Conservation (phyloP, 2,888 invertebrate genomes). For the Amblyjoppa proteus region DNA sequence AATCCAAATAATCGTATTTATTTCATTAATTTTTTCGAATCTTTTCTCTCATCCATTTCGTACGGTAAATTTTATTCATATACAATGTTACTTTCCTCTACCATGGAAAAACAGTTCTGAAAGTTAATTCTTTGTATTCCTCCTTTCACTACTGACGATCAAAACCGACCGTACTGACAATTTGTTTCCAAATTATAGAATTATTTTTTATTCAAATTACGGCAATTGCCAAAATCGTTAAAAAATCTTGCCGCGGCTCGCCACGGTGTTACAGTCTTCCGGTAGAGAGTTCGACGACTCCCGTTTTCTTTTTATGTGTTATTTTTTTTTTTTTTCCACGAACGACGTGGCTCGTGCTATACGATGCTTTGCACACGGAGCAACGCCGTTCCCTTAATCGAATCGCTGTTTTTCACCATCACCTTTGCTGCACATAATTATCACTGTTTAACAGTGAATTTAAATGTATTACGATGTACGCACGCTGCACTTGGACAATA, state of each 20-base stretch:
- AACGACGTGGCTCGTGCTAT: conserved; percentile 44
- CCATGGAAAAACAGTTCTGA: not conserved
- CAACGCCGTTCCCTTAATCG: conserved; percentile 6
- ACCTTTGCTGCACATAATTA: conserved; percentile 47
- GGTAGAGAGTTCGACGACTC: not conserved
- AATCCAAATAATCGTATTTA: no score
- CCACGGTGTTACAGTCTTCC: not conserved
- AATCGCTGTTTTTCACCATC: conserved; percentile 34
- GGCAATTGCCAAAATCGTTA: not conserved
- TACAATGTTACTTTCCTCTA: no score
- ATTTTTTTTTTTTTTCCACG: not conserved
- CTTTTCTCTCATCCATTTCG: no score
- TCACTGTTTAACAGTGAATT: conserved; percentile 30
- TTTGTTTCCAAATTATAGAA: not conserved
- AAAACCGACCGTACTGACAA: not conserved
- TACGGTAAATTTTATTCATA: no score
- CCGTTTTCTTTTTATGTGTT: not conserved
- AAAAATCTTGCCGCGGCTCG: not conserved
- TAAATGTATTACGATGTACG: conserved; percentile 68
- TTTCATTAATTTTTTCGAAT: no score
- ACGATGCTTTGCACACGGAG: conserved; percentile 45
- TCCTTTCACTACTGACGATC: not conserved
- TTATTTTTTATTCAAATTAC: not conserved
- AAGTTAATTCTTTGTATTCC: not conserved
- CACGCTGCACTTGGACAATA: conserved; percentile 82